Percentiles rank a stretch among this genome's conserved stretches.
Evolutionary conservation across 2,888 invertebrate genomes (phyloP).

Genomic region (Cerastis rubricosa): DNA sequence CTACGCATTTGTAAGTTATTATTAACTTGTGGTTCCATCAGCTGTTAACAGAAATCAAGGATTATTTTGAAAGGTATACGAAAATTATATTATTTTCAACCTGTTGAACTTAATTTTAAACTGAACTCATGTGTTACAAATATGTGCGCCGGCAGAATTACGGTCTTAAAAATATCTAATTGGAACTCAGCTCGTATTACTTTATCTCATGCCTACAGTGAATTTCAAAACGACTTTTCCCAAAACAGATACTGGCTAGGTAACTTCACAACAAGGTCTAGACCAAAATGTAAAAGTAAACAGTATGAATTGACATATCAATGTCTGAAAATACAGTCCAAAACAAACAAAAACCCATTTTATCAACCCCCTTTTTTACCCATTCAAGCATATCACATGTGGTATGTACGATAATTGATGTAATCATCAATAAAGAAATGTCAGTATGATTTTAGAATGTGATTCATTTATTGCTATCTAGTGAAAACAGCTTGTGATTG

Average conservation of each 20-base stretch:
- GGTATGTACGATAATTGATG: too few species aligned
- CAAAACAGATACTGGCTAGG: slow-evolving; percentile 8
- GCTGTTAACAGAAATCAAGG: slow-evolving; percentile 57
- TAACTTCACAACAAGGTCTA: slow-evolving; percentile 41
- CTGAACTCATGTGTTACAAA: not conserved
- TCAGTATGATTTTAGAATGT: not conserved
- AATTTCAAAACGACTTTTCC: slow-evolving; percentile 6
- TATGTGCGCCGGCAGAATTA: slow-evolving; percentile 33
- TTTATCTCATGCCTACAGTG: not conserved
- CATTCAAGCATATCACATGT: not conserved
- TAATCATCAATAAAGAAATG: not conserved
- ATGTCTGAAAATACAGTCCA: not conserved
- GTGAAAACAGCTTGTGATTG: not conserved
- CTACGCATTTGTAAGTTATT: slow-evolving; percentile 85
- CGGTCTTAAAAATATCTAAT: slow-evolving; percentile 13
- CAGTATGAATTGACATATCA: slow-evolving; percentile 16
- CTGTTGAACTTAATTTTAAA: slow-evolving; percentile 31
- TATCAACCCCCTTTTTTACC: not conserved
- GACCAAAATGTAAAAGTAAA: slow-evolving; percentile 56
- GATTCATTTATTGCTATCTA: not conserved
- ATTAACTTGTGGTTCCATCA: slow-evolving; percentile 80
- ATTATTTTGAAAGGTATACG: slow-evolving; percentile 21
- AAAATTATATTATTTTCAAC: slow-evolving; percentile 4
- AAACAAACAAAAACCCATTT: not conserved
- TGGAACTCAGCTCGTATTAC: not conserved